Conservation (phyloP, 2,797 vertebrate species). For the Threskiornis aethiopicus region DNA sequence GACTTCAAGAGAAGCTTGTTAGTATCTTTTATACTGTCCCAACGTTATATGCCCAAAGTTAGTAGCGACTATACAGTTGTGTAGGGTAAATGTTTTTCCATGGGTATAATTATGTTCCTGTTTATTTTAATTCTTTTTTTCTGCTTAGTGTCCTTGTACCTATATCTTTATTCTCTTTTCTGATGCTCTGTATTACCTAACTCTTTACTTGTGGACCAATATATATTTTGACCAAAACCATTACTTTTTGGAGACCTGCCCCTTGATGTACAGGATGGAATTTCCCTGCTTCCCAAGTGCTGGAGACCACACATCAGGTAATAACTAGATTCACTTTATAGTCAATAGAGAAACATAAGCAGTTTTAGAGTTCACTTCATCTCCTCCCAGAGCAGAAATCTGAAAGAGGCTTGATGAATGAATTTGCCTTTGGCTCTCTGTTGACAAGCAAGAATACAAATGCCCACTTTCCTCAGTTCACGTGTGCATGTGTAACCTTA, state of each 20-base stretch:
- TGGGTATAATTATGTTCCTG: background rate
- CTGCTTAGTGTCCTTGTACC: background rate
- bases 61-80: background rate
- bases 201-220: background rate
- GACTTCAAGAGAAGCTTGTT: background rate
- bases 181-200: background rate
- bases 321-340: background rate
- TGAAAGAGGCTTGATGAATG: background rate
- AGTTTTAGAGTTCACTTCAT: background rate
- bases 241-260: background rate
- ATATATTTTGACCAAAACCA: background rate
- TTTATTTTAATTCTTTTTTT: background rate
- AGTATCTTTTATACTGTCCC: background rate
- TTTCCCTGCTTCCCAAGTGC: background rate
- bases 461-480: background rate
- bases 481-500: background rate
- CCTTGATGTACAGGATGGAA: background rate
- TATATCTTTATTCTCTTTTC: background rate
- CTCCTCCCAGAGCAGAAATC: background rate
- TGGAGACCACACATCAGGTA: background rate
- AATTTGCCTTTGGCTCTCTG: background rate
- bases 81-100: background rate
- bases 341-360: background rate
- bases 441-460: background rate
- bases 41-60: background rate